Evolutionary conservation across 1,140 invertebrate genomes (phyloP), one percentile per base, ranked within the genome.

Genomic region (Dysdera silvatica): DNA sequence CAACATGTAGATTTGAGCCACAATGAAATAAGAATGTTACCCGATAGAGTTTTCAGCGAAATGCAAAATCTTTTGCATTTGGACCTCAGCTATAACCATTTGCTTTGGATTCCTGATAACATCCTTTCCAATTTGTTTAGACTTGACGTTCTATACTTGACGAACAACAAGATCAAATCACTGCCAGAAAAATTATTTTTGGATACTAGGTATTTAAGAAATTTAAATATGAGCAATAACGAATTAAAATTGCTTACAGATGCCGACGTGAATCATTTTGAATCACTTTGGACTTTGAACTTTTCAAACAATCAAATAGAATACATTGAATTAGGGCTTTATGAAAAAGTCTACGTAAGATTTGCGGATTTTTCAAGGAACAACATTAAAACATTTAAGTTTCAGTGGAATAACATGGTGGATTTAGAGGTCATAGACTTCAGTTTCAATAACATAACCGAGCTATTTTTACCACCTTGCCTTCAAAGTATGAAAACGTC

Each of bases 401-500:
- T 55, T 7, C 20, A 40, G 1, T 63, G 61, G 61, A 23, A n/a
- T n/a, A 35, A 24, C 18, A 24, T 63, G 4, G 14, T 37, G 14
- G n/a, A 14, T 28, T n/a, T 63, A 7, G 61, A 63, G 32, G 24
- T 16, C 18, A 14, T 63, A 7, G 6, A 31, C 2, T n/a, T 62
- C 18, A 33, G 49, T 32, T 29, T 40, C 20, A 63, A 63, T 31
- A 1, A 48, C 16, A 20, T 63, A 5, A 49, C 26, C 0, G 8
- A 43, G 20, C 32, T 63, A 31, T 26, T 48, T 4, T 18, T 56
- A 16, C 61, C 61, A 7, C 61, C 61, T 16, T 63, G 61, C n/a
- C 55, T 63, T 29, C 41, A 16, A 2, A 63, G 33, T 16, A 28
- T 63, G 16, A 63, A 63, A 41, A 41, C 48, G 31, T 55, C 61